Conservation (phyloP, 1,140 invertebrate genomes). For the Choristoneura fumiferana region DNA sequence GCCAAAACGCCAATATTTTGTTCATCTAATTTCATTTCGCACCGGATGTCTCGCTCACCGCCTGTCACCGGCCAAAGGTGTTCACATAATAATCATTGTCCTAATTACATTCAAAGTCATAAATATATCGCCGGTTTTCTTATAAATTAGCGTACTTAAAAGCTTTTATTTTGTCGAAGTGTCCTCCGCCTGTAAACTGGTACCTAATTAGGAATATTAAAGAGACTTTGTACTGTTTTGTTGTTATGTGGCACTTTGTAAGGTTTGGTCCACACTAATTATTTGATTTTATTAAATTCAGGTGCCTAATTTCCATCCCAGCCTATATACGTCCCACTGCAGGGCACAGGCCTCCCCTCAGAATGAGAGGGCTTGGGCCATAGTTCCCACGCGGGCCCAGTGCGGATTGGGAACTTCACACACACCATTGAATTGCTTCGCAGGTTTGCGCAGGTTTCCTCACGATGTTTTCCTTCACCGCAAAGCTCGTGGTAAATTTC, state of each 20-base stretch:
- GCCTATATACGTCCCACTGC: too few relatives aligned
- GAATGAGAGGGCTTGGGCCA: too few relatives aligned
- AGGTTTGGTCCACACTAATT: background rate
- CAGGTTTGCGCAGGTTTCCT: too few relatives aligned
- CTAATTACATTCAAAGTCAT: constrained; percentile 5
- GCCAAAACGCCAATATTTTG: constrained; percentile 2
- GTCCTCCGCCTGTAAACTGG: background rate
- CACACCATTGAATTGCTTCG: too few relatives aligned
- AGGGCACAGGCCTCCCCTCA: too few relatives aligned
- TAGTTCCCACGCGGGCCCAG: too few relatives aligned
- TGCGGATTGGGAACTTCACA: too few relatives aligned
- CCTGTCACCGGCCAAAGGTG: constrained; percentile 3
- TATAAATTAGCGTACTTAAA: constrained; percentile 1
- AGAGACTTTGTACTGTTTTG: background rate
- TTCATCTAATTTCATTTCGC: background rate
- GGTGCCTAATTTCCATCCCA: too few relatives aligned
- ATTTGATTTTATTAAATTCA: too few relatives aligned
- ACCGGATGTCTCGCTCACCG: constrained; percentile 1
- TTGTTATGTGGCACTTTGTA: background rate
- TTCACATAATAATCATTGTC: constrained; percentile 18
- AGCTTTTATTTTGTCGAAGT: constrained; percentile 4
- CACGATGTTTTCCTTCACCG: too few relatives aligned
- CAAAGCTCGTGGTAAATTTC: too few relatives aligned
- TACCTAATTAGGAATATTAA: background rate
- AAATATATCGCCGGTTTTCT: background rate